Base-by-base conservation (phyloP, 1,140 invertebrate genomes). In the Lordiphosa collinella region DNA sequence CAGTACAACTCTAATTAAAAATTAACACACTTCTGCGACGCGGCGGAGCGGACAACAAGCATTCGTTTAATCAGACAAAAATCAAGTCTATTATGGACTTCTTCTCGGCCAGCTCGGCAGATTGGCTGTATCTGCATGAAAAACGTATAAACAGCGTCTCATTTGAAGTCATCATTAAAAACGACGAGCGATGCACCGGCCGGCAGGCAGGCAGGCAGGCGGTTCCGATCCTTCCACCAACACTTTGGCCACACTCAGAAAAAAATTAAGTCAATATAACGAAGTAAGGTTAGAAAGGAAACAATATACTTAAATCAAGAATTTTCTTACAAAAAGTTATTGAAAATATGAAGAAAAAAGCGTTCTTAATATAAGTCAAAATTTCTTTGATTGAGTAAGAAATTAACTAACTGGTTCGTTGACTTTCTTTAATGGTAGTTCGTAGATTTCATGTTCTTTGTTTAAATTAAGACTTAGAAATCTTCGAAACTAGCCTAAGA, bases 151-250 rank as follows among this genome's bases (percentile, higher is more conserved):
- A 68, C 55, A 72, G 78, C 58, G 54, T 65, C 72, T 85, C 79
- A 78, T 84, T 84, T 84, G 78, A 84, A 84, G 78, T 84, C 78
- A 84, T 84, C 78, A 84, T 84, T 84, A 84, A 84, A 84, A 84
- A 63, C 74, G 69, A 67, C 71, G 61, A 76, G 46, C 55, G 74
- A 70, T 69, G 63, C 64, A 59, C 53, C 46, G 71, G 70, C 49
- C 66, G 54, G 58, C 53, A 62, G 78, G 79, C 57, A 41, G 53
- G 36, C 55, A 55, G 51, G 41, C 38, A 32, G 34, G 34, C 5
- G 5, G 6, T 43, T 35, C 2, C 16, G 14, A 11, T 36, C 48
- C 62, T 29, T 5, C 38, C 25, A 2, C 41, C 41, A 12, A 1
- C 22, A n/a, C 31, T 29, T 32, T 18, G 31, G 25, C 5, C 25